Evolutionary conservation across 1,140 invertebrate species (phyloP).

Genomic region (Drosophila watanabei): DNA sequence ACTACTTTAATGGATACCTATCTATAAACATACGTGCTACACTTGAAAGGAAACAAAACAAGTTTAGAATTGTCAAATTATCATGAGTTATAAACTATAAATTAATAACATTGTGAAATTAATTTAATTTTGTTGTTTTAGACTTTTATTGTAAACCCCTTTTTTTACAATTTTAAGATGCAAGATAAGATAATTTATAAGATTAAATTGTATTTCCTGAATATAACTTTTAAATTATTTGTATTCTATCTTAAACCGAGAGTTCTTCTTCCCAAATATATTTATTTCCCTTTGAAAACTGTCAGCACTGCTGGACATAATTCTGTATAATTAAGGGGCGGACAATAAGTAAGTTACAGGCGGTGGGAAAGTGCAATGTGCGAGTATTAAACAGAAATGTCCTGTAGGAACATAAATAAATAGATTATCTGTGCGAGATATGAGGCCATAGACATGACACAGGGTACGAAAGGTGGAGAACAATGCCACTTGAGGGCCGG

Average conservation of each 20-base stretch:
- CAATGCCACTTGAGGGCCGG: constrained; percentile 15
- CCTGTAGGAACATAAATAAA: constrained; percentile 10
- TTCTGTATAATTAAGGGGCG: constrained; percentile 46
- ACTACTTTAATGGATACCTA: not conserved
- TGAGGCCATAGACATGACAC: constrained; percentile 1
- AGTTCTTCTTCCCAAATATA: too few species aligned
- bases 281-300: not conserved
- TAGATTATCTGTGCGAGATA: constrained; percentile 30
- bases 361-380: constrained; percentile 59
- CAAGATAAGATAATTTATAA: not conserved
- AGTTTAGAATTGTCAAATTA: too few species aligned
- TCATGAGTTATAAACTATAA: too few species aligned
- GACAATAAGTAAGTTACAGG: constrained; percentile 11
- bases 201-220: not conserved
- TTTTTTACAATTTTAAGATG: too few species aligned
- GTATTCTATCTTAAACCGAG: too few species aligned
- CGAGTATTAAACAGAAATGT: constrained; percentile 4
- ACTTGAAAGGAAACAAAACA: not conserved
- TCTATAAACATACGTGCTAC: not conserved
- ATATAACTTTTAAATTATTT: not conserved
- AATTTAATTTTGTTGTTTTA: too few species aligned
- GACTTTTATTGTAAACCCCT: not conserved
- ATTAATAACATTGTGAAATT: too few species aligned
- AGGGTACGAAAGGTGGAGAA: constrained; percentile 8
- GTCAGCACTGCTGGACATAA: not conserved